Conservation (phyloP, 2,113 vertebrate genomes). For the Halcyon malimbica region DNA sequence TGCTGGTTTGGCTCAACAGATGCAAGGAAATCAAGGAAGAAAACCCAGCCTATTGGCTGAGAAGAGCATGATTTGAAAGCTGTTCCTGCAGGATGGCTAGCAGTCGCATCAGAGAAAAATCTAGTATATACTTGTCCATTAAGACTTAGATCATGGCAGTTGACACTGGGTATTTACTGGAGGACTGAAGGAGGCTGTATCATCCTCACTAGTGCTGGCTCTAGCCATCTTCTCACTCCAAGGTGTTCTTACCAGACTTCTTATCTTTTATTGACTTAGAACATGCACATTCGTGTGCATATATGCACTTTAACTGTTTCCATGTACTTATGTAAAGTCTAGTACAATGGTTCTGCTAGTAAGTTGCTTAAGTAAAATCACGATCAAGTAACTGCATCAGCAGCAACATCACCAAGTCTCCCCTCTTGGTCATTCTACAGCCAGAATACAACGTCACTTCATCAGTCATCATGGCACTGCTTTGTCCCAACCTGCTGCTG, state of each 20-base stretch:
- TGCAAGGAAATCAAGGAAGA: neutral
- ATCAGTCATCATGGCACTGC: neutral
- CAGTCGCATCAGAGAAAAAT: neutral
- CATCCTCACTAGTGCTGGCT: neutral
- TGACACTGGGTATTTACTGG: neutral
- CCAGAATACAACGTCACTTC: neutral
- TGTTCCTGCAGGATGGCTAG: neutral
- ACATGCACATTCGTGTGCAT: neutral
- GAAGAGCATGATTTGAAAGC: neutral
- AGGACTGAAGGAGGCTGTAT: neutral
- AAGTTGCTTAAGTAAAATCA: neutral
- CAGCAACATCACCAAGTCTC: neutral
- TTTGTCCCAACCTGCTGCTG: neutral
- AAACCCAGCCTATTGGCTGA: neutral
- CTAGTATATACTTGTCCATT: neutral
- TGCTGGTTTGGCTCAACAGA: neutral
- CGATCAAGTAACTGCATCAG: neutral
- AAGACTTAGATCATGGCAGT: neutral
- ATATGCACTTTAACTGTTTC: neutral
- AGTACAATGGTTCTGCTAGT: neutral
- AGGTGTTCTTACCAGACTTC: neutral
- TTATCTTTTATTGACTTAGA: neutral
- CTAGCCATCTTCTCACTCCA: neutral
- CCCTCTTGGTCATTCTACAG: neutral
- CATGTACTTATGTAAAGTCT: neutral